These are phyloP conservation scores for Jacana jacana DNA, from an alignment of 2,113 vertebrate genomes.

Conservation along the genomic window DNA sequence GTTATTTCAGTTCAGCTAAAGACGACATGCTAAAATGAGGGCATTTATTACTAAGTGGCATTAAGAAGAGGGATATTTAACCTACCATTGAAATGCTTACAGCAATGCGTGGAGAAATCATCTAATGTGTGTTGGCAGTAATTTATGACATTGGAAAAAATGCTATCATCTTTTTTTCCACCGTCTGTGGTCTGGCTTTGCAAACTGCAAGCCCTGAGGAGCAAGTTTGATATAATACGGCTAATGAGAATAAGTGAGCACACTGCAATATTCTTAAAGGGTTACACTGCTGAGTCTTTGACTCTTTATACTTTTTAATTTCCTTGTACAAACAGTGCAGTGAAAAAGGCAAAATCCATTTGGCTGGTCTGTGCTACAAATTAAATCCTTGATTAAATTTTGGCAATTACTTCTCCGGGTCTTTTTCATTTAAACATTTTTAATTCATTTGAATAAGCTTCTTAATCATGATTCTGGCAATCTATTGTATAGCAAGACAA, in stretches of 20 bases:
- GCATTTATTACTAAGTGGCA: conserved; percentile 64
- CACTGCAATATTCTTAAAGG: conserved; percentile 56
- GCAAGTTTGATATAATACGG: conserved; percentile 51
- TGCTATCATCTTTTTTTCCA: conserved; percentile 36
- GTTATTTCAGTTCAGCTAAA: conserved; percentile 58
- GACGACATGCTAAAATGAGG: conserved; percentile 52
- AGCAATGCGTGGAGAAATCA: conserved; percentile 56
- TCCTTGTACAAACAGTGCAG: conserved; percentile 75
- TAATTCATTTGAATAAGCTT: conserved; percentile 78
- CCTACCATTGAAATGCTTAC: conserved; percentile 61
- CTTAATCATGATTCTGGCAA: conserved; percentile 78
- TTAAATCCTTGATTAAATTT: conserved; percentile 82
- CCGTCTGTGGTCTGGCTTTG: conserved; percentile 48
- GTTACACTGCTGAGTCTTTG: conserved; percentile 66
- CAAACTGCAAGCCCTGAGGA: conserved; percentile 60
- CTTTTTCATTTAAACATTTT: conserved; percentile 79
- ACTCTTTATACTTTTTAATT: conserved; percentile 79
- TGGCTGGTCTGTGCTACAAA: conserved; percentile 74
- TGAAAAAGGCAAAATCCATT: conserved; percentile 75
- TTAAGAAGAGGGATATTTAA: conserved; percentile 64
- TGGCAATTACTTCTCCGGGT: conserved; percentile 77
- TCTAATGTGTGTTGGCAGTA: conserved; percentile 62
- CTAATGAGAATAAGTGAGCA: conserved; percentile 73
- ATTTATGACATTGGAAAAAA: conserved; percentile 65
- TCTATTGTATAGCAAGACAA: conserved; percentile 59